Conservation (phyloP, 1,140 invertebrate species). For the Nasonia vitripennis region DNA sequence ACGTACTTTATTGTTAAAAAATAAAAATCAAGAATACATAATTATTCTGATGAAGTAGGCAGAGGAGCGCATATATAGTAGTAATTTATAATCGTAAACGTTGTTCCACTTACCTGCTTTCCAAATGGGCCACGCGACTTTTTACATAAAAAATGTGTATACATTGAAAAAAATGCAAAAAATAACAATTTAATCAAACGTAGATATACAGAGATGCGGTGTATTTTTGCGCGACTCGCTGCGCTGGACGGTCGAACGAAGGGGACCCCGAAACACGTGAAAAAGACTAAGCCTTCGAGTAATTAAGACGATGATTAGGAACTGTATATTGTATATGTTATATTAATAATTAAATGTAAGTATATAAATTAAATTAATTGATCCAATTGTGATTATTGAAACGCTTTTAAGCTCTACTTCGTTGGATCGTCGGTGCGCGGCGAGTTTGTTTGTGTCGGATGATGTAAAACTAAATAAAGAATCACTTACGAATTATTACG, state of each 20-base stretch:
- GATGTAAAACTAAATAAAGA: slow-evolving; percentile 42
- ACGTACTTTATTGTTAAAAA: slow-evolving; percentile 42
- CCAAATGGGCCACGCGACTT: slow-evolving; percentile 48
- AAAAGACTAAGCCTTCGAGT: slow-evolving; percentile 50
- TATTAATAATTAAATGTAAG: slow-evolving; percentile 18
- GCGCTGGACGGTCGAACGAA: slow-evolving; percentile 39
- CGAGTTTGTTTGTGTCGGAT: slow-evolving; percentile 39
- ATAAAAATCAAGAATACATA: slow-evolving; percentile 17
- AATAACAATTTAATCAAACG: slow-evolving; percentile 44
- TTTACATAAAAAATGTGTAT: slow-evolving; percentile 49
- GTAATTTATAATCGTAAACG: slow-evolving; percentile 47
- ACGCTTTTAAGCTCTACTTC: slow-evolving; percentile 44
- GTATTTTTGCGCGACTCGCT: slow-evolving; percentile 44
- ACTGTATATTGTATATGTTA: slow-evolving; percentile 23
- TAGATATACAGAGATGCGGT: slow-evolving; percentile 30
- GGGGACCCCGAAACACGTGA: slow-evolving; percentile 2
- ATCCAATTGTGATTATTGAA: slow-evolving; percentile 43
- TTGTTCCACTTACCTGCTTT: slow-evolving; percentile 53
- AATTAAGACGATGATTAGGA: slow-evolving; percentile 41
- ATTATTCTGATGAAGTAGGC: slow-evolving; percentile 23
- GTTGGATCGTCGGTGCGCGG: slow-evolving; percentile 41
- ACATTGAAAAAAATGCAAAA: slow-evolving; percentile 21
- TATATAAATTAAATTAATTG: slow-evolving; percentile 34
- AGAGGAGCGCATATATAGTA: slow-evolving; percentile 23
- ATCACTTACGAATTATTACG: slow-evolving; percentile 60